Evolutionary conservation across 2,113 vertebrate species (phyloP).

Genomic region (Meleagris gallopavo): DNA sequence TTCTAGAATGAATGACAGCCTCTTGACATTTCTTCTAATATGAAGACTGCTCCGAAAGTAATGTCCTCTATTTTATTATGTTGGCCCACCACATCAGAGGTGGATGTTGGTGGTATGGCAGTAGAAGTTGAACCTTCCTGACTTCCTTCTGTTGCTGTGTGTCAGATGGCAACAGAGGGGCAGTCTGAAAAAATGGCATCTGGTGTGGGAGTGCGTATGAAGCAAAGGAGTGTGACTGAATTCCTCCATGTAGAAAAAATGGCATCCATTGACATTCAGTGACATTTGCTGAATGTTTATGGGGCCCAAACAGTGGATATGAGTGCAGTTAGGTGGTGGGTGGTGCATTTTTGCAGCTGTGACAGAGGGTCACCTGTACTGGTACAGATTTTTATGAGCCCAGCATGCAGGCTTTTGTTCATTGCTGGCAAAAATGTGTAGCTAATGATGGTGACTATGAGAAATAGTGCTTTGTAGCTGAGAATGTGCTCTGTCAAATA

Average conservation of each 20-base stretch:
- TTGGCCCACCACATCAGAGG: too few species aligned
- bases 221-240: neutral
- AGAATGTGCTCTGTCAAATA: neutral
- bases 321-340: neutral
- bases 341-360: neutral
- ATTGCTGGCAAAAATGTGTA: neutral
- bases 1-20: neutral
- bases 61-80: too few species aligned
- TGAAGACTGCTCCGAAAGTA: neutral
- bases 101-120: too few species aligned
- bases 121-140: too few species aligned
- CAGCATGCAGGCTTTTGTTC: neutral
- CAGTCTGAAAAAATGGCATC: too few species aligned
- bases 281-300: neutral
- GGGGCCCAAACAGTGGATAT: neutral
- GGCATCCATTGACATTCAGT: neutral
- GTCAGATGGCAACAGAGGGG: too few species aligned
- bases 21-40: neutral
- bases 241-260: neutral
- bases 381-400: neutral
- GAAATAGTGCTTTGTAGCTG: neutral
- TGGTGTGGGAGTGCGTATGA: too few species aligned
- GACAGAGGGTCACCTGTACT: neutral
- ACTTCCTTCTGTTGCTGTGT: too few species aligned
- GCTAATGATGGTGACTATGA: neutral